These are phyloP conservation scores for Noctua fimbriata DNA, from an alignment of 2,888 invertebrate genomes.

Conservation along the genomic window DNA sequence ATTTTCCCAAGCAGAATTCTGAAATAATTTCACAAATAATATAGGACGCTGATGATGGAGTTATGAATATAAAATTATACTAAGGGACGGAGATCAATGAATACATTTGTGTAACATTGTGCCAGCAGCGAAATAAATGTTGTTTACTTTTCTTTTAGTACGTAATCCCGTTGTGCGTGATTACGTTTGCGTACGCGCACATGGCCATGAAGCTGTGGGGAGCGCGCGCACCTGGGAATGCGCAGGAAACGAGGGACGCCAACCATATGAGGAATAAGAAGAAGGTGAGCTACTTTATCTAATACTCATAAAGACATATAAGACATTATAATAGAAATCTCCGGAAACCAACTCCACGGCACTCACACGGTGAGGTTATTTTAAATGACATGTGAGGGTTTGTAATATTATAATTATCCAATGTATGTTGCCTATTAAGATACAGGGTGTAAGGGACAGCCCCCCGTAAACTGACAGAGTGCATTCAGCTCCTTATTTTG, in stretches of 20 bases:
- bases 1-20: not conserved
- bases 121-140: not conserved
- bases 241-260: constrained; percentile 94
- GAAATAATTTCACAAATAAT: constrained; percentile 6
- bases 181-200: constrained; percentile 95
- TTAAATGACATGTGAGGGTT: not conserved
- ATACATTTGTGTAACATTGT: not conserved
- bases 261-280: constrained; percentile 95
- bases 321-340: not conserved
- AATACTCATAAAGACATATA: too few relatives aligned
- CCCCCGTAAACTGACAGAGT: too few relatives aligned
- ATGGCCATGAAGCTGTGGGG: constrained; percentile 96
- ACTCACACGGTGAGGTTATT: not conserved
- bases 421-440: too few relatives aligned
- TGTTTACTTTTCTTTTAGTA: constrained; percentile 88
- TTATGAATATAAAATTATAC: not conserved
- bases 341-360: not conserved
- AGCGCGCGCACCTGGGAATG: constrained; percentile 94
- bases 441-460: too few relatives aligned
- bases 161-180: constrained; percentile 94
- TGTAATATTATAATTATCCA: not conserved
- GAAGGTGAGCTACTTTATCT: constrained; percentile 90
- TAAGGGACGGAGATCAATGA: constrained; percentile 1
- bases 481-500: too few relatives aligned
- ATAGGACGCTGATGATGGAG: not conserved